Evolutionary conservation across 2,797 vertebrate species (phyloP).

Genomic region (Malacoctenus gilli): DNA sequence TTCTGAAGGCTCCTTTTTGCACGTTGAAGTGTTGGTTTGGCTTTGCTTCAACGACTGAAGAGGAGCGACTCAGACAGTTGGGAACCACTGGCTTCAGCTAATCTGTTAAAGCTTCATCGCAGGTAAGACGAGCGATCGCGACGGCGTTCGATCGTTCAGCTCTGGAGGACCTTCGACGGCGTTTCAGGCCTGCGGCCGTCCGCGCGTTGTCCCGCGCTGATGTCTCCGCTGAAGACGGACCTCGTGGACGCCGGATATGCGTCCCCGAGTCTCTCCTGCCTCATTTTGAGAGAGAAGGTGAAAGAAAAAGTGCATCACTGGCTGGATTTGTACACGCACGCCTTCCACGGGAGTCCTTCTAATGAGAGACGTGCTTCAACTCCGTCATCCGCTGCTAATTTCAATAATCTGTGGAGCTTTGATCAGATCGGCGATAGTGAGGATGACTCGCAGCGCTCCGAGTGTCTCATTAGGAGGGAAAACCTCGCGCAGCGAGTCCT

Average conservation of each 20-base stretch:
- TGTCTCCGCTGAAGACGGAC: no score
- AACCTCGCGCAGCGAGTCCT: slow-evolving; percentile 24
- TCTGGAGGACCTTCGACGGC: no score
- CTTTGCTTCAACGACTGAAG: no score
- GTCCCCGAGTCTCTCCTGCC: slow-evolving; percentile 7
- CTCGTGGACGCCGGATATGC: slow-evolving; percentile 9
- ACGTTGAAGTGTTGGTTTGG: no score
- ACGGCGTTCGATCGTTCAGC: no score
- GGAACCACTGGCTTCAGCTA: no score
- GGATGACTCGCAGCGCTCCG: slow-evolving; percentile 39
- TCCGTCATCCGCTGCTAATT: slow-evolving; percentile 35
- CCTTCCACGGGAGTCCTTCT: neutral
- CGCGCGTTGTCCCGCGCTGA: no score
- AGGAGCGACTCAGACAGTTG: no score
- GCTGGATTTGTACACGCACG: slow-evolving; percentile 17
- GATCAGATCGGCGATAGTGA: slow-evolving; percentile 40
- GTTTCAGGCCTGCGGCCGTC: no score
- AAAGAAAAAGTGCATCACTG: neutral
- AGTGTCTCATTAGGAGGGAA: slow-evolving; percentile 53
- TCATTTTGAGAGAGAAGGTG: slow-evolving; percentile 9
- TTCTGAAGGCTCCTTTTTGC: no score
- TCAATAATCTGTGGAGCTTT: slow-evolving; percentile 55
- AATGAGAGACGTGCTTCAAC: slow-evolving; percentile 36
- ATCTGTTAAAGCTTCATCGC: no score
- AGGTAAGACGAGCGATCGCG: no score